These are phyloP conservation scores for Tribolium freemani DNA, from an alignment of 2,888 invertebrate species.

Conservation along the genomic window DNA sequence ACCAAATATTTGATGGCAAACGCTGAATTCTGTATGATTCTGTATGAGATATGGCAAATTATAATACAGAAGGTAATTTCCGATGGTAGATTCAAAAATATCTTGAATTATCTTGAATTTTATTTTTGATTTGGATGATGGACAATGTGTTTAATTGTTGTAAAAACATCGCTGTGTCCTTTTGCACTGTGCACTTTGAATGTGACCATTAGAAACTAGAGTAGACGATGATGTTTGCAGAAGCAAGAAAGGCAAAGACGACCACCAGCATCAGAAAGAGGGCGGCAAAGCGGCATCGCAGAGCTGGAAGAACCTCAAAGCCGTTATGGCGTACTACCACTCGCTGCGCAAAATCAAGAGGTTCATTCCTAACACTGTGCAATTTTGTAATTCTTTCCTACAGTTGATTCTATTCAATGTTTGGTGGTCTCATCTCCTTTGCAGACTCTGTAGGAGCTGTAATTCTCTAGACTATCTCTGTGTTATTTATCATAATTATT, in stretches of 20 bases:
- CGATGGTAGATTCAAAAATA: too few species aligned
- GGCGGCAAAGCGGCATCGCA: constrained; percentile 68
- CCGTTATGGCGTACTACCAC: constrained; percentile 92
- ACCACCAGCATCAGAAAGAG: constrained; percentile 48
- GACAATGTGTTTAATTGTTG: too few species aligned
- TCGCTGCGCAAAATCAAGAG: constrained; percentile 92
- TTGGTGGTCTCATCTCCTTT: constrained; percentile 43
- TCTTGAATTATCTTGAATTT: too few species aligned
- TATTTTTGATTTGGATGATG: not conserved
- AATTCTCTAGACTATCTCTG: constrained; percentile 33
- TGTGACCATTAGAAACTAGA: constrained; percentile 32
- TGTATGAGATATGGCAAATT: too few species aligned
- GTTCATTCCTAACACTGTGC: constrained; percentile 66
- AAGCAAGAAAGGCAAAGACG: constrained; percentile 29
- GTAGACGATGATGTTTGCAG: constrained; percentile 38
- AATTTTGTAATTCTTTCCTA: constrained; percentile 42
- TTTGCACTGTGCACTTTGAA: constrained; percentile 3
- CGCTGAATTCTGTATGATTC: too few species aligned
- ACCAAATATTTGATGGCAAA: too few species aligned
- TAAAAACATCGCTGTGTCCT: not conserved
- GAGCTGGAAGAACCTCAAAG: constrained; percentile 89
- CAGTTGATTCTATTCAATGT: constrained; percentile 42
- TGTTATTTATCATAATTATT: constrained; percentile 21
- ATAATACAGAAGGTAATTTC: too few species aligned
- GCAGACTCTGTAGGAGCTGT: constrained; percentile 40